These are phyloP conservation scores for Drosophila sp. DNA, from an alignment of 1,140 invertebrate species.

Conservation along the genomic window DNA sequence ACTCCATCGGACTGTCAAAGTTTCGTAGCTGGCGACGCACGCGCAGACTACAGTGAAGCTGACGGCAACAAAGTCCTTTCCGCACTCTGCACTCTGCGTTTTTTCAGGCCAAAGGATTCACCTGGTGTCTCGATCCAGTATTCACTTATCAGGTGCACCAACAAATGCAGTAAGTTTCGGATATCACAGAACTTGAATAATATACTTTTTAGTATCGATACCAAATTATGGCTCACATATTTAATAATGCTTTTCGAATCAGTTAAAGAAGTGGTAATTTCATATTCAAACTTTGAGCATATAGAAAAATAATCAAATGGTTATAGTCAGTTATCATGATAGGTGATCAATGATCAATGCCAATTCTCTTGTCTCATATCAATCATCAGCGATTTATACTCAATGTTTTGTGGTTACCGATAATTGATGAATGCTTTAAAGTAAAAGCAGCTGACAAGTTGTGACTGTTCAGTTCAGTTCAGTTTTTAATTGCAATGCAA, in stretches of 20 bases:
- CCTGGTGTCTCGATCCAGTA: conserved; percentile 12
- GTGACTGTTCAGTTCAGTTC: conserved; percentile 8
- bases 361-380: too few species aligned
- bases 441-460: not conserved
- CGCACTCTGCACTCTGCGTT: conserved; percentile 6
- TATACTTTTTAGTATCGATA: too few species aligned
- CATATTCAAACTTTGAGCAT: too few species aligned
- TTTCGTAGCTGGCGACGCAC: not conserved
- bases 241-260: too few species aligned
- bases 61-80: conserved; percentile 11
- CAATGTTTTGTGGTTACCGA: not conserved
- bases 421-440: conserved; percentile 2
- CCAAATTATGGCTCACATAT: too few species aligned
- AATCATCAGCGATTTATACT: not conserved
- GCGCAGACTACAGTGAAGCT: not conserved
- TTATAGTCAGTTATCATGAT: too few species aligned
- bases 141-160: conserved; percentile 20
- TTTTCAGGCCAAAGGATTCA: not conserved
- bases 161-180: too few species aligned
- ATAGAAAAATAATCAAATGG: too few species aligned
- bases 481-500: conserved; percentile 45
- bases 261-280: too few species aligned
- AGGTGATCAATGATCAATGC: too few species aligned
- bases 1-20: conserved; percentile 1
- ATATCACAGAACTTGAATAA: too few species aligned